Conservation (phyloP, 2,797 vertebrate species). For the Gymnothorax javanicus region DNA sequence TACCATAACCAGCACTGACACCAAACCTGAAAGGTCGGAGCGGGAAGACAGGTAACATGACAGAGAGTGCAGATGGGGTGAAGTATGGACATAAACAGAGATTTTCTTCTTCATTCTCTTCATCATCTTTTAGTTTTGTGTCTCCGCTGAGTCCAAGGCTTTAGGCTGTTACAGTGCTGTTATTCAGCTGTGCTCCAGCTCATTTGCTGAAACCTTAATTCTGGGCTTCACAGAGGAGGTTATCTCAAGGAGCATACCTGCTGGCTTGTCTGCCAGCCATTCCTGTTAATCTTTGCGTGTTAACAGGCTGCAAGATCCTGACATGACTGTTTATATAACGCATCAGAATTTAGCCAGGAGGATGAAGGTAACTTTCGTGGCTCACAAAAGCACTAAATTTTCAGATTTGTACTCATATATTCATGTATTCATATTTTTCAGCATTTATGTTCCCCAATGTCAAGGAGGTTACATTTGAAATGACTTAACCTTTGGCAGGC, state of each 20-base stretch:
- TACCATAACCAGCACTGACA: no score
- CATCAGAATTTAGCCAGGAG: not conserved
- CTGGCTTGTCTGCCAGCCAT: not conserved
- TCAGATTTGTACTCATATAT: conserved; percentile 1
- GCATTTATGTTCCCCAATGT: not conserved
- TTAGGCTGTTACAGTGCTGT: not conserved
- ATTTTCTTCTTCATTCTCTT: not conserved
- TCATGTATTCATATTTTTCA: not conserved
- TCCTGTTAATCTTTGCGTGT: not conserved
- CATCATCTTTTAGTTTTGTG: not conserved
- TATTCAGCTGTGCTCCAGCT: not conserved
- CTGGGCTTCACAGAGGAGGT: not conserved
- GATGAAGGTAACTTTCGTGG: not conserved
- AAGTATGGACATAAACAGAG: not conserved
- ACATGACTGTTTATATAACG: not conserved
- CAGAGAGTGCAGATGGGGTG: not conserved
- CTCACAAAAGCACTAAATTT: not conserved
- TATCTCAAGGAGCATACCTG: not conserved
- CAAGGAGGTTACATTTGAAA: not conserved
- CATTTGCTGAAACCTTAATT: not conserved
- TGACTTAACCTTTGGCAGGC: conserved; percentile 9
- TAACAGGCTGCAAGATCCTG: not conserved
- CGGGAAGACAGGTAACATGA: not conserved
- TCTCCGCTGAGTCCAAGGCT: not conserved
- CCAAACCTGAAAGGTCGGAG: not conserved